A percentile compares a stretch with the other conserved stretches of the same genome.
These are phyloP conservation scores for Lepidurus packardi DNA, from an alignment of 1,140 invertebrate genomes.

Conservation along the genomic window DNA sequence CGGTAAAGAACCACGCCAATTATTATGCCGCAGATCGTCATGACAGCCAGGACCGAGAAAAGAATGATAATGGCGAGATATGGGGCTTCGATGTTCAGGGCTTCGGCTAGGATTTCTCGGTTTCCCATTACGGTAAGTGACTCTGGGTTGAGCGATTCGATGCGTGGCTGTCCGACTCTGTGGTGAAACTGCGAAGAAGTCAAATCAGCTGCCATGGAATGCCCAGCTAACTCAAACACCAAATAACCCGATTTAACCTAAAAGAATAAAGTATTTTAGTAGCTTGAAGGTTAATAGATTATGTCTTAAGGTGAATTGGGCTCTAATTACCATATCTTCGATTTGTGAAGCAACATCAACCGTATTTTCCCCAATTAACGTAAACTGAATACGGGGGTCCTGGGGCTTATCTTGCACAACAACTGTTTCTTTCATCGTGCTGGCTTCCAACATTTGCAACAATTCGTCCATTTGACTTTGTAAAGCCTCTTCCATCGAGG, in stretches of 20 bases:
- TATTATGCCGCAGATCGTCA: slow-evolving; percentile 62
- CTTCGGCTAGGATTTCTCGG: slow-evolving; percentile 59
- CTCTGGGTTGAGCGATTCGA: slow-evolving; percentile 42
- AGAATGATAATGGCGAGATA: slow-evolving; percentile 66
- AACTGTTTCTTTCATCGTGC: slow-evolving; percentile 50
- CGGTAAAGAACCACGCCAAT: slow-evolving; percentile 62
- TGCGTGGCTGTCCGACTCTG: slow-evolving; percentile 44
- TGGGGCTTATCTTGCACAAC: slow-evolving; percentile 52
- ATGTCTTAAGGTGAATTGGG: slow-evolving; percentile 19
- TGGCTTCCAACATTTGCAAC: slow-evolving; percentile 49
- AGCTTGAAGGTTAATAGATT: background rate
- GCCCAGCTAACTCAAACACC: slow-evolving; percentile 39
- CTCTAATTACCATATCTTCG: slow-evolving; percentile 53
- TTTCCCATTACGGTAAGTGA: slow-evolving; percentile 56
- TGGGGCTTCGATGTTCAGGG: slow-evolving; percentile 56
- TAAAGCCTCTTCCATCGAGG: slow-evolving; percentile 50
- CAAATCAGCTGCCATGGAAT: slow-evolving; percentile 52
- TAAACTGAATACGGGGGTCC: slow-evolving; percentile 52
- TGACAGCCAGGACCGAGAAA: slow-evolving; percentile 61
- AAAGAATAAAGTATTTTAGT: slow-evolving; percentile 9
- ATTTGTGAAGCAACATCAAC: slow-evolving; percentile 59
- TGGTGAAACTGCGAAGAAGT: slow-evolving; percentile 57
- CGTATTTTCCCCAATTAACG: slow-evolving; percentile 57
- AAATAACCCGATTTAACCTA: slow-evolving; percentile 55
- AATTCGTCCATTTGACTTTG: slow-evolving; percentile 44